These are phyloP conservation scores for Carassius gibelio DNA, from an alignment of 2,113 vertebrate species.

Conservation along the genomic window DNA sequence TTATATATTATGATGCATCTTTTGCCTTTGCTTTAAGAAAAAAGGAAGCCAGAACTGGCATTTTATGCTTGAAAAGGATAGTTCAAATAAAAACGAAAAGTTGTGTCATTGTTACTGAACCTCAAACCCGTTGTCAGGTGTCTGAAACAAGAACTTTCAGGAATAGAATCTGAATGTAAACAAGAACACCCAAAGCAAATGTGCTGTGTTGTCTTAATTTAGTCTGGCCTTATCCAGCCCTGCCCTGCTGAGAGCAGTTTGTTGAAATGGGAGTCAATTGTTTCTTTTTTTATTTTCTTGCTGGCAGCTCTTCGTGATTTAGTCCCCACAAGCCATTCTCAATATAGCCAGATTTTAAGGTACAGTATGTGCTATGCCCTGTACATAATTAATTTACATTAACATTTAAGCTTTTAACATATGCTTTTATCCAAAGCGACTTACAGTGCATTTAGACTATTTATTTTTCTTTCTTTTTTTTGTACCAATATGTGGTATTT, in stretches of 20 bases:
- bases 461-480: no score
- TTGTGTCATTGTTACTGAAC: not conserved
- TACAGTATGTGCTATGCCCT: not conserved
- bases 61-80: not conserved
- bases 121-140: not conserved
- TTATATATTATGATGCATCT: constrained; percentile 18
- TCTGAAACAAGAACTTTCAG: not conserved
- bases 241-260: constrained; percentile 23
- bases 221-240: constrained; percentile 5
- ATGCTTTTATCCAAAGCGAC: no score
- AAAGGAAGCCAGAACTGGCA: not conserved
- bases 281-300: constrained; percentile 15
- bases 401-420: no score
- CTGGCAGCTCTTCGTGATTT: not conserved
- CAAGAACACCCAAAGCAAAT: constrained; percentile 9
- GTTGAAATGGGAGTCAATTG: constrained; percentile 30
- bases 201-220: constrained; percentile 12
- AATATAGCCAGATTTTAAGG: not conserved
- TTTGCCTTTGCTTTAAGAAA: not conserved
- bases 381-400: not conserved
- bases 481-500: no score
- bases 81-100: not conserved
- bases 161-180: constrained; percentile 34
- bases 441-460: no score
- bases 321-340: not conserved